Evolutionary conservation across 1,140 invertebrate species (phyloP).

Genomic region (Forficula auricularia): DNA sequence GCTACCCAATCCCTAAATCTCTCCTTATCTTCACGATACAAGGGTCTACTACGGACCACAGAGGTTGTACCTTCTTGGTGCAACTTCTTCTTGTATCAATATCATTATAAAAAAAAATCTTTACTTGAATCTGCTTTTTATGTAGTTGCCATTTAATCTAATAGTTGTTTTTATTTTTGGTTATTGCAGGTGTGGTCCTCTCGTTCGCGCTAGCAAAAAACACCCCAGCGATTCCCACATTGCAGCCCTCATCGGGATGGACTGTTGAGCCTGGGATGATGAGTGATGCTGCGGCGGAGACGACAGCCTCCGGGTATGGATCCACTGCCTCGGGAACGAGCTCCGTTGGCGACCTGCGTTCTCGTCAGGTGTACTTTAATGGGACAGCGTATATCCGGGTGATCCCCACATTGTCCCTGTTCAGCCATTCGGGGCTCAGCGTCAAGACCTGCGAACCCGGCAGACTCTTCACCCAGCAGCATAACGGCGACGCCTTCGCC

Average conservation of each 20-base stretch:
- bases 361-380: conserved; percentile 61
- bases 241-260: too few species aligned
- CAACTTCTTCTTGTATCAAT: too few species aligned
- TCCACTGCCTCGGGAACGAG: neutral
- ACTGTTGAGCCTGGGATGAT: neutral
- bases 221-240: too few species aligned
- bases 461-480: conserved; percentile 48
- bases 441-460: conserved; percentile 62
- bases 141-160: too few species aligned
- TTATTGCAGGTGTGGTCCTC: neutral
- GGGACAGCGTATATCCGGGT: conserved; percentile 53
- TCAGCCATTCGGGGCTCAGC: conserved; percentile 53
- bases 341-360: neutral
- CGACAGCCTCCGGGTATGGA: neutral
- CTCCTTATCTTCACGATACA: too few species aligned
- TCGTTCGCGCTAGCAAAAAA: neutral
- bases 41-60: too few species aligned
- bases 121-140: too few species aligned
- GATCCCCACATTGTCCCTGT: conserved; percentile 47
- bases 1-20: too few species aligned
- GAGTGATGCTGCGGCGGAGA: neutral
- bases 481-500: conserved; percentile 4
- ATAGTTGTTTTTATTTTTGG: too few species aligned
- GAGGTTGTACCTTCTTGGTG: too few species aligned
- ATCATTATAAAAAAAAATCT: too few species aligned